phyloP scores from a whole-genome alignment of 2,113 vertebrate species.

The Saguinus midas region DNA sequence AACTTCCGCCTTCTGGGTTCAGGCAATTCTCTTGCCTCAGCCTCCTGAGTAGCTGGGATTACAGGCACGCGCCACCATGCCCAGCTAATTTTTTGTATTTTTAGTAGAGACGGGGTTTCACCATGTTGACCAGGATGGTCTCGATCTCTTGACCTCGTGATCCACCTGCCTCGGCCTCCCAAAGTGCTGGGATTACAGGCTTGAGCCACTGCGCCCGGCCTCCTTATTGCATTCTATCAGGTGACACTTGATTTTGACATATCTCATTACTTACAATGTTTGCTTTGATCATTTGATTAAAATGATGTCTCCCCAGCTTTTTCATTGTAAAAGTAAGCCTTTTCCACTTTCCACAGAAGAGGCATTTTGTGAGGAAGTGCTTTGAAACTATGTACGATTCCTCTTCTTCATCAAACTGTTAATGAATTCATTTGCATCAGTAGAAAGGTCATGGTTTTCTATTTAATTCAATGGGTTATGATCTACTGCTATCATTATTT shows the following conservation, averaged over 20 bases:
- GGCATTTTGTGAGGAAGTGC: neutral
- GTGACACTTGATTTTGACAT: neutral
- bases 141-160: no score
- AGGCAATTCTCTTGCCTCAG: no score
- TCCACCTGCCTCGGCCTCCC: no score
- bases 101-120: no score
- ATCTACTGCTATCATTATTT: neutral
- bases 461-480: neutral
- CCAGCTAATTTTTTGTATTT: no score
- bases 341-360: neutral
- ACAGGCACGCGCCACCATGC: no score
- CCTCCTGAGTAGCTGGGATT: no score
- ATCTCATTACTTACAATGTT: neutral
- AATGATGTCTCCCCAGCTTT: neutral
- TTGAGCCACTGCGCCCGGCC: no score
- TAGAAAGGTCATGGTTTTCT: neutral
- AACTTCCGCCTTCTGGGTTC: no score
- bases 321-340: neutral
- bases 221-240: neutral
- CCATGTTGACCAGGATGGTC: no score
- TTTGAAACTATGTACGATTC: neutral
- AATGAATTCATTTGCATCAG: neutral
- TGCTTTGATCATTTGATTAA: neutral
- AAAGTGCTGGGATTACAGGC: no score
- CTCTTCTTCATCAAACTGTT: neutral